These are phyloP conservation scores for Gambelia wislizenii DNA, from an alignment of 2,797 vertebrate species.

Conservation along the genomic window DNA sequence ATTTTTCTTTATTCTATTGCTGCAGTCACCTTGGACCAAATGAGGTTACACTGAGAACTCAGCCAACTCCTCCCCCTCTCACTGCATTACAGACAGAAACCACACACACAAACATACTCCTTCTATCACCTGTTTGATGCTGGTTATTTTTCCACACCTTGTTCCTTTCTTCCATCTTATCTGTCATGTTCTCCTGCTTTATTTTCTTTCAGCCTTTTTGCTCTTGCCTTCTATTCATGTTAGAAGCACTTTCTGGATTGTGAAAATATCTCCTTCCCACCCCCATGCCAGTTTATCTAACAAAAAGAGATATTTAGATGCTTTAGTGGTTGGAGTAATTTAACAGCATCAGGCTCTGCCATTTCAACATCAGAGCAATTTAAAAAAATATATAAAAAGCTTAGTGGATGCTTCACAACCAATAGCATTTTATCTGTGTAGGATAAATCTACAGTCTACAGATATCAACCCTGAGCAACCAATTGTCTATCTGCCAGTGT, in stretches of 20 bases:
- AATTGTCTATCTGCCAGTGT: too few species aligned
- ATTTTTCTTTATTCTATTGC: not conserved
- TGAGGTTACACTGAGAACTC: not conserved
- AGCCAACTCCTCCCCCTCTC: not conserved
- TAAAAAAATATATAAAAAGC: not conserved
- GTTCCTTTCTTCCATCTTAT: not conserved
- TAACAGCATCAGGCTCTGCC: not conserved
- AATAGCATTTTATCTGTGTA: too few species aligned
- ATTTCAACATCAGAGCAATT: not conserved
- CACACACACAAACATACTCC: not conserved
- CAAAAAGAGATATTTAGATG: not conserved
- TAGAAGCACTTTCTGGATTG: not conserved
- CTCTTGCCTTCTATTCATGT: not conserved
- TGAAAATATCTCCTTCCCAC: not conserved
- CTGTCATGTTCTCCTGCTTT: not conserved
- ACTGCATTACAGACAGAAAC: not conserved
- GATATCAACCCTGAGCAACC: too few species aligned
- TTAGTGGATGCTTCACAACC: not conserved
- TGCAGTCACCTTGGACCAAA: conserved; percentile 23
- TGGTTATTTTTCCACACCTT: not conserved
- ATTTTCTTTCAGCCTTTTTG: not conserved
- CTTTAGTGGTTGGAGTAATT: not conserved
- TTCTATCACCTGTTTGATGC: not conserved
- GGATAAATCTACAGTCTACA: too few species aligned
- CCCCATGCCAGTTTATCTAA: not conserved